Conservation (phyloP, 2,113 vertebrate genomes). For the Aythya baeri region DNA sequence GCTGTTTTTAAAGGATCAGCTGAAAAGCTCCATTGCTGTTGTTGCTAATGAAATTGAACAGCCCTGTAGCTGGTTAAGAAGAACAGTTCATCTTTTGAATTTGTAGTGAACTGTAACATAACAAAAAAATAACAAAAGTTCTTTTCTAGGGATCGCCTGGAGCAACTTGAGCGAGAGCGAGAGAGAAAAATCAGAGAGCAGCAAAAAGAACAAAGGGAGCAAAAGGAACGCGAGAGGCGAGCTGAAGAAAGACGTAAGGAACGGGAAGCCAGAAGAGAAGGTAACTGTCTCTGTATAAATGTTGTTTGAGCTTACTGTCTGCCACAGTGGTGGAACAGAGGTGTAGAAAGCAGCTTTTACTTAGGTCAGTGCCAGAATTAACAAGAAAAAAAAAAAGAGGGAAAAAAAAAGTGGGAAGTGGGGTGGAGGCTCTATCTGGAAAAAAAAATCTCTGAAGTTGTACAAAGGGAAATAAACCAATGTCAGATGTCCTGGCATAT, state of each 20-base stretch:
- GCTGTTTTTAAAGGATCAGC: background rate
- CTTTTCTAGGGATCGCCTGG: slow-evolving; percentile 89
- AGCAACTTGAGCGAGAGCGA: slow-evolving; percentile 92
- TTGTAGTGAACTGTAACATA: background rate
- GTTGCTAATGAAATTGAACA: no score
- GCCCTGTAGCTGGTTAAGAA: background rate
- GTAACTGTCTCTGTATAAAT: slow-evolving; percentile 51
- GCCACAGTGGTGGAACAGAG: background rate
- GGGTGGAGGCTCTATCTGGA: rapidly evolving
- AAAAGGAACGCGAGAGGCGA: slow-evolving; percentile 90
- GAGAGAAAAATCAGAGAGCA: slow-evolving; percentile 92
- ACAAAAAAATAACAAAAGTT: background rate
- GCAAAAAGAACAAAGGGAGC: slow-evolving; percentile 92
- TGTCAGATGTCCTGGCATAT: rapidly evolving
- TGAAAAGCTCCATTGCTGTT: background rate
- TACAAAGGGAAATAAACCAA: background rate
- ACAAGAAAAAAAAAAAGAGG: no score
- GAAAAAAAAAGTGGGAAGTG: no score
- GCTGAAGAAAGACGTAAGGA: slow-evolving; percentile 91
- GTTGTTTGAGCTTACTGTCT: background rate
- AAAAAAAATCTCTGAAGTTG: background rate
- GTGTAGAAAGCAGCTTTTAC: background rate
- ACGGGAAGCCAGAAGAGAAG: slow-evolving; percentile 87
- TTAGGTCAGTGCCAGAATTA: background rate
- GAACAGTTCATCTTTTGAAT: no score